A percentile compares a stretch with the other conserved stretches of the same genome.
Conservation (phyloP, 2,113 vertebrate genomes). For the Oplegnathus fasciatus region DNA sequence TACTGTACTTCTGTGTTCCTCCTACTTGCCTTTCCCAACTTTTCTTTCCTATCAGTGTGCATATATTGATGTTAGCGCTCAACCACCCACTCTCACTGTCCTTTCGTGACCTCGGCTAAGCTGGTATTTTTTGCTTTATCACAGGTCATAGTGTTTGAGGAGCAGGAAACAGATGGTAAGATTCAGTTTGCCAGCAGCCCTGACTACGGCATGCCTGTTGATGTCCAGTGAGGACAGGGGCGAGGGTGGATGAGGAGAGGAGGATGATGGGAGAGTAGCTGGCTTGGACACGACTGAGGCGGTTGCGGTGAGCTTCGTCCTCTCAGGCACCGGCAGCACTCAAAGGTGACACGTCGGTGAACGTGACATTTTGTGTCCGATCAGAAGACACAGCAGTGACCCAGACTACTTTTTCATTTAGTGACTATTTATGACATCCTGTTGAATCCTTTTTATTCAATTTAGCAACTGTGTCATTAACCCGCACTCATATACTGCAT, state of each 20-base stretch:
- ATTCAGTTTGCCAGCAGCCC: conserved; percentile 87
- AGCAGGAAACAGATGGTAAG: conserved; percentile 85
- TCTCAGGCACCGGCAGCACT: not conserved
- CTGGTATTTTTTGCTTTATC: conserved; percentile 19
- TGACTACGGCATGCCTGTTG: conserved; percentile 84
- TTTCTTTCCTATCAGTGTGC: not conserved
- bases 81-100: conserved; percentile 18
- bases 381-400: not conserved
- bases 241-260: not conserved
- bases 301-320: not conserved
- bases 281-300: not conserved
- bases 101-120: conserved; percentile 32
- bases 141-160: conserved; percentile 92
- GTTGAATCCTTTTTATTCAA: not conserved
- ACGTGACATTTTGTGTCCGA: conserved; percentile 6
- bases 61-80: conserved; percentile 2
- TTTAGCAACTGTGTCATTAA: not conserved
- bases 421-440: not conserved
- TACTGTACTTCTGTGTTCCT: not conserved
- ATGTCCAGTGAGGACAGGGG: conserved; percentile 62
- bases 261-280: not conserved
- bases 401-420: not conserved
- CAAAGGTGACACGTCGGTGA: conserved; percentile 13
- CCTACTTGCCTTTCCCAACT: not conserved
- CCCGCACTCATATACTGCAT: not conserved